phyloP scores from a whole-genome alignment of 2,113 vertebrate genomes.

The Hypomesus transpacificus region DNA sequence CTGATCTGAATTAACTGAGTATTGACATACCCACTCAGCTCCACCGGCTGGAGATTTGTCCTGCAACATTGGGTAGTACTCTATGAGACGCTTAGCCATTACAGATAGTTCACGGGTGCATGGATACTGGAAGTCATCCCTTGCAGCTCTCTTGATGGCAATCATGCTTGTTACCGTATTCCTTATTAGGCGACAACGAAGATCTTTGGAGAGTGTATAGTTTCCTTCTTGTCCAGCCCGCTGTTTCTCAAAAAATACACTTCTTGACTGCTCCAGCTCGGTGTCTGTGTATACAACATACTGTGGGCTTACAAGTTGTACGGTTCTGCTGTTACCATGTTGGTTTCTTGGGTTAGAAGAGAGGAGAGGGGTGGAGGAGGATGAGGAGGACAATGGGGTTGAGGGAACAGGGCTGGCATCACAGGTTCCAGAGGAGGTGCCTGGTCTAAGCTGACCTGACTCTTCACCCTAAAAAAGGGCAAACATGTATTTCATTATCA shows the following conservation, averaged over 20 bases:
- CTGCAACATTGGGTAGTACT: too few species aligned
- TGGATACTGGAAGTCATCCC: slow-evolving; percentile 20
- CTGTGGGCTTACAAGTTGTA: slow-evolving; percentile 11
- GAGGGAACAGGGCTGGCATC: not conserved
- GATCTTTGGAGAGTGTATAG: slow-evolving; percentile 18
- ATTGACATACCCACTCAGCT: not conserved
- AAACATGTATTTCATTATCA: slow-evolving; percentile 14
- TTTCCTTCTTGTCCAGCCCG: slow-evolving; percentile 10
- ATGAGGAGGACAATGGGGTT: too few species aligned
- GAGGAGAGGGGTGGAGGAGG: not conserved
- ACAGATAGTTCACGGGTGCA: slow-evolving; percentile 17
- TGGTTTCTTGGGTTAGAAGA: slow-evolving; percentile 4
- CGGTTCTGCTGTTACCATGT: slow-evolving; percentile 7
- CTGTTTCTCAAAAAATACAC: not conserved
- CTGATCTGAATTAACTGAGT: not conserved
- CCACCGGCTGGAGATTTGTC: not conserved
- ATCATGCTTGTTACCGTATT: slow-evolving; percentile 31
- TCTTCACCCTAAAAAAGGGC: not conserved
- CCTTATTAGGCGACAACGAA: slow-evolving; percentile 23
- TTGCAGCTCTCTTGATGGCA: slow-evolving; percentile 10
- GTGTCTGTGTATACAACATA: slow-evolving; percentile 16
- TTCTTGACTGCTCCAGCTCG: slow-evolving; percentile 10
- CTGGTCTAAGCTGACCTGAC: not conserved
- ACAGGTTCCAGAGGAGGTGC: slow-evolving; percentile 7
- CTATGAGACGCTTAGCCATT: slow-evolving; percentile 22